These are phyloP conservation scores for Andinoacara biseriatus DNA, from an alignment of 2,113 vertebrate species.

Conservation along the genomic window DNA sequence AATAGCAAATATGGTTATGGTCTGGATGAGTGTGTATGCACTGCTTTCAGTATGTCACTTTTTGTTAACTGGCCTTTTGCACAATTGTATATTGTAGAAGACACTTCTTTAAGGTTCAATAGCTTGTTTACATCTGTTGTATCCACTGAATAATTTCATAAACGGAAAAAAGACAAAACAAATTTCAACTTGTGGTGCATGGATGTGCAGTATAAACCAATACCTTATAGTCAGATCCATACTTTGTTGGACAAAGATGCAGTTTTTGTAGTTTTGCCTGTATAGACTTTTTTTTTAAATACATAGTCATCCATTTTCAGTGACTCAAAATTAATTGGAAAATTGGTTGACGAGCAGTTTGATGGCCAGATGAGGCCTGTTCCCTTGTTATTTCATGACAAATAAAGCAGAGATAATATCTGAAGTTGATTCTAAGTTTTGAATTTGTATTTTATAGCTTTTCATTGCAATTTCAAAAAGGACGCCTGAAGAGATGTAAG, in stretches of 20 bases:
- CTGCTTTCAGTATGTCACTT: not conserved
- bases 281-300: too few relatives aligned
- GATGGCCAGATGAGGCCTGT: too few relatives aligned
- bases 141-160: constrained; percentile 2
- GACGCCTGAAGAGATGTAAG: too few relatives aligned
- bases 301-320: too few relatives aligned
- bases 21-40: not conserved
- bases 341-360: too few relatives aligned
- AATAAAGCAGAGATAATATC: too few relatives aligned
- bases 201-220: constrained; percentile 15
- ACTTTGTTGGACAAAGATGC: not conserved
- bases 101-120: not conserved
- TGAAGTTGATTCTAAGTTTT: too few relatives aligned
- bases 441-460: too few relatives aligned
- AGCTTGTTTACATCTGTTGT: constrained; percentile 30
- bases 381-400: too few relatives aligned
- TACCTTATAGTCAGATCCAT: not conserved
- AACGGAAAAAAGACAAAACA: not conserved
- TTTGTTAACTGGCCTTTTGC: not conserved
- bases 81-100: not conserved
- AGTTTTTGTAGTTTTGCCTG: not conserved
- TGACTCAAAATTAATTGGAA: too few relatives aligned
- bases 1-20: not conserved
- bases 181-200: constrained; percentile 9
- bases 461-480: too few relatives aligned